Evolutionary conservation across 2,888 invertebrate species (phyloP), one percentile per base, ranked within the genome.

Genomic region (Adineta ricciae): DNA sequence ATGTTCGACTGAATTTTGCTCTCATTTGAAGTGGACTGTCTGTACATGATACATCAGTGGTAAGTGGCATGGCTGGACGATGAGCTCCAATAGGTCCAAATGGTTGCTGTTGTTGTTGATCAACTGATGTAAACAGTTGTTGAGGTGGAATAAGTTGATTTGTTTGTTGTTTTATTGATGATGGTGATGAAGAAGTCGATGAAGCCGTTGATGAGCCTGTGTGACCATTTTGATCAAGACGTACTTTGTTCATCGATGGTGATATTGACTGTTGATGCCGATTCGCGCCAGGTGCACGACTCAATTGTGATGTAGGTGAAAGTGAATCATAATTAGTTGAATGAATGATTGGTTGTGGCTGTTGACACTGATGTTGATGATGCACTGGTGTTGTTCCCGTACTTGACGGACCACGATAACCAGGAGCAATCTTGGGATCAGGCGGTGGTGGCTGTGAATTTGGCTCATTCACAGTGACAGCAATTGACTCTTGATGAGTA

Each of bases 171-270:
- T 78, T 41, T 14, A 41, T 38, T 9, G 78, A 78, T 78, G 78
- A 78, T n/a, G 78, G 78, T 78, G 78, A 78, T 16, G 78, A 78
- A 11, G 78, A 78, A 9, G 78, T 78, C 9, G 78, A 78, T 41
- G 78, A 78, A 24, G 78, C 14, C 41, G 78, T 41, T 41, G 78
- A 78, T 78, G 41, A 78, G 41, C 41, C 41, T 41, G 78, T 41
- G 14, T 41, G 41, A 24, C 78, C 78, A 78, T 78, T 78, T n/a
- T n/a, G 41, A 41, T 38, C 41, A n/a, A 78, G 41, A 38, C 24
- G 38, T 78, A 78, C n/a, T 78, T 38, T 41, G 41, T 78, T 78
- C 14, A 78, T 41, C n/a, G 78, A 78, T 41, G 78, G 78, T 41
- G 78, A 78, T 9, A 78, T 41, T 8, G 38, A 41, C 41, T 78